phyloP scores from a whole-genome alignment of 1,140 invertebrate genomes.

The Sinella curviseta region DNA sequence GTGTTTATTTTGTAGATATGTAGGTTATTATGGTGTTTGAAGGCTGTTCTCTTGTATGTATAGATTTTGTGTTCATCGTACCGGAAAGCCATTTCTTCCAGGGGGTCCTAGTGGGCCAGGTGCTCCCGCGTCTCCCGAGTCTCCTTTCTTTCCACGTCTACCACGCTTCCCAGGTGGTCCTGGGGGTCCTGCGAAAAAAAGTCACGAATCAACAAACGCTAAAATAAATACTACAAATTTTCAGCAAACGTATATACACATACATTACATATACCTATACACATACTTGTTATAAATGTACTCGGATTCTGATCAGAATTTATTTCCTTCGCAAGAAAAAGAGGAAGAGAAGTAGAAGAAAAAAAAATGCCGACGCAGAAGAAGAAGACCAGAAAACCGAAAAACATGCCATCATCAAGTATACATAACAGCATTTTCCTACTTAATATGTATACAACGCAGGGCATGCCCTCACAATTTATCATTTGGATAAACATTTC shows the following conservation, averaged over 20 bases:
- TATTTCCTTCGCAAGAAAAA: neutral
- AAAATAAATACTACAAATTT: conserved; percentile 10
- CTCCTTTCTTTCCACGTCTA: conserved; percentile 85
- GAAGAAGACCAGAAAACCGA: neutral
- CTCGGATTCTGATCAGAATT: neutral
- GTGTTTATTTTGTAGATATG: no score
- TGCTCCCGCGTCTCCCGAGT: conserved; percentile 69
- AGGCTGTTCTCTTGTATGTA: neutral
- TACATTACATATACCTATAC: no score
- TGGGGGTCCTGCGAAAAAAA: conserved; percentile 56
- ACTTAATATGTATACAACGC: neutral
- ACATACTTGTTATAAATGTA: neutral
- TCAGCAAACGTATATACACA: no score
- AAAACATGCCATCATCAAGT: no score
- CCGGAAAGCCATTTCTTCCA: conserved; percentile 86
- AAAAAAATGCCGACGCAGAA: neutral
- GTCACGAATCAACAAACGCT: neutral
- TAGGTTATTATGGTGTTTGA: no score
- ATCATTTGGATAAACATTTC: conserved; percentile 23
- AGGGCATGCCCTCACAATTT: conserved; percentile 1
- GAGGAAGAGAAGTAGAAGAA: neutral
- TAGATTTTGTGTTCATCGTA: conserved; percentile 58
- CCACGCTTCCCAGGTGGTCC: conserved; percentile 79
- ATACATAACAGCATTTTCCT: neutral
- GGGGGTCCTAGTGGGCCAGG: conserved; percentile 63